These are phyloP conservation scores for Rostratula benghalensis DNA, from an alignment of 2,113 vertebrate genomes.

Conservation along the genomic window DNA sequence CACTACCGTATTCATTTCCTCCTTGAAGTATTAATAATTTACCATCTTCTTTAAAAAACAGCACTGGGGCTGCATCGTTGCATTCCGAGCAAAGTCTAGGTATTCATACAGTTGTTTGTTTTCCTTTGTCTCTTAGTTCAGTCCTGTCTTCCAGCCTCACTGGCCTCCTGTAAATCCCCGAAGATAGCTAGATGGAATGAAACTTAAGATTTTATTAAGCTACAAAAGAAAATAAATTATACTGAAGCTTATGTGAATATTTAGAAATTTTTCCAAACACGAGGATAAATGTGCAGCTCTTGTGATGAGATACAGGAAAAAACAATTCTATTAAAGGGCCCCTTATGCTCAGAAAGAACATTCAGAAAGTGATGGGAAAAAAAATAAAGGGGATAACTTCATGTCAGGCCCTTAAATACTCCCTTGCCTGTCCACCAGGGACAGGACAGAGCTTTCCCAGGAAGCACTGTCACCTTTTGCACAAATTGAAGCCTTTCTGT, in stretches of 20 bases:
- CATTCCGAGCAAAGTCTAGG: neutral
- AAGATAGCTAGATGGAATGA: slow-evolving; percentile 23
- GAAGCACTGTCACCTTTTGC: neutral
- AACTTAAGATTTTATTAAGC: slow-evolving; percentile 50
- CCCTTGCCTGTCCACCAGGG: neutral
- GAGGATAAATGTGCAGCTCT: slow-evolving; percentile 25
- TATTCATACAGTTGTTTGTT: slow-evolving; percentile 3
- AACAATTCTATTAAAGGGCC: slow-evolving; percentile 54
- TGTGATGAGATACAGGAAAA: slow-evolving; percentile 58
- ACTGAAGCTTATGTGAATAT: slow-evolving; percentile 45
- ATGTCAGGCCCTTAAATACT: neutral
- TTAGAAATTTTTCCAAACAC: slow-evolving; percentile 61
- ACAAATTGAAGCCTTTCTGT: neutral
- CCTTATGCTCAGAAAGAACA: slow-evolving; percentile 10
- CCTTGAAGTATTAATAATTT: slow-evolving; percentile 60
- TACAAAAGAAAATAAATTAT: slow-evolving; percentile 56
- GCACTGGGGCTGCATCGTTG: neutral
- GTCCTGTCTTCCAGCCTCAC: neutral
- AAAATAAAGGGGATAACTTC: neutral
- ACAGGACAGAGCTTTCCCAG: neutral
- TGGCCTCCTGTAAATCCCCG: slow-evolving; percentile 22
- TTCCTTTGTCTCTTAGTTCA: slow-evolving; percentile 3
- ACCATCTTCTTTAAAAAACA: neutral
- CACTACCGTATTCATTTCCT: slow-evolving; percentile 28
- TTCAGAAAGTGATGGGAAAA: slow-evolving; percentile 1